Base-by-base conservation (phyloP, 2,797 vertebrate genomes). In the Mycteria americana region DNA sequence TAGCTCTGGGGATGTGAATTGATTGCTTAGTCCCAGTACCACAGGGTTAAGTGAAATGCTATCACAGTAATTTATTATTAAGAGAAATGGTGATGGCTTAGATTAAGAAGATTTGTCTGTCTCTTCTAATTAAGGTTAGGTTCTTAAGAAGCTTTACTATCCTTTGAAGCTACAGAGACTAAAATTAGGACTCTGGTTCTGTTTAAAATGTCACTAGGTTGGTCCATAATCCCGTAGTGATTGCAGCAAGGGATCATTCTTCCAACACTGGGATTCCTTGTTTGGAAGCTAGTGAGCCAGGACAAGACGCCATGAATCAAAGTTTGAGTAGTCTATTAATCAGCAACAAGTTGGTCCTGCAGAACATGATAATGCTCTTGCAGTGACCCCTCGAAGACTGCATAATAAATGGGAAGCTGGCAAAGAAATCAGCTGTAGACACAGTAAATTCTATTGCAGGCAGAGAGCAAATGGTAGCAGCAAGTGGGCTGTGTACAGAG, bases 61-160 rank as follows among this genome's bases (percentile, higher is more conserved):
- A 92, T 88, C 95, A 87, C 76, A 93, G 95, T 95, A 94, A 97
- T 94, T 94, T 92, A 86, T 94, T 94, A 87, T 85, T 76, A 96
- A 95, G 90, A 95, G 88, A 97, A 96, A 96, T 1, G 3, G 83
- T 73, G 87, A 91, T 81, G 96, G 90, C 96, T 97, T 97, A 96
- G 92, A 92, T 94, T 93, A 97, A 97, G 97, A 93, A 96, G 97
- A 94, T 97, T 96, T 97, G 70, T 88, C 81, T 95, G 97, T 94
- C 96, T 91, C 77, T 97, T 96, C 88, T 92, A 96, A 97, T 97
- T 96, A 96, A 95, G 85, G 73, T 89, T 95, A 95, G 91, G 56
- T 82, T 93, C 82, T 79, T 97, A 97, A 97, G 97, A 92, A 95
- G 95, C 95, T 97, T 97, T 97, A 77, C 83, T 85, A 65, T 41